Conservation (phyloP, 2,888 invertebrate genomes). For the Romanomermis culicivorax region DNA sequence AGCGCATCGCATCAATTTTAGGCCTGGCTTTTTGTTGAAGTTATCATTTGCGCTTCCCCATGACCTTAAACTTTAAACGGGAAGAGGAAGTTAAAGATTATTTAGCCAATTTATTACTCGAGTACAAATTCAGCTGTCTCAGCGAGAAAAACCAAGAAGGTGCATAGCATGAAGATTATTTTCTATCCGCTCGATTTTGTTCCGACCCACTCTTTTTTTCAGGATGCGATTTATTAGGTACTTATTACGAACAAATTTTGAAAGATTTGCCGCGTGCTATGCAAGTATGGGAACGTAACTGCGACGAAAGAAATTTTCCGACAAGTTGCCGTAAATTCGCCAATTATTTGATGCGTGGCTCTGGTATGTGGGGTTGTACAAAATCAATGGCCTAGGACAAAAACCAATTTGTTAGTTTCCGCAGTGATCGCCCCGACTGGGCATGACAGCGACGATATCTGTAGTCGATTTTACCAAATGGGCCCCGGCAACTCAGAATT, state of each 20-base stretch:
- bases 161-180: neutral
- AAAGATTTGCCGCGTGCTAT: neutral
- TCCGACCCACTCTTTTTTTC: neutral
- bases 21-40: too few relatives aligned
- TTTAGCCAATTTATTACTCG: neutral
- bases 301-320: neutral
- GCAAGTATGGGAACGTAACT: neutral
- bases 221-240: neutral
- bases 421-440: too few relatives aligned
- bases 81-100: neutral
- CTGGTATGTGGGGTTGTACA: too few relatives aligned
- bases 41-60: too few relatives aligned
- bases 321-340: neutral
- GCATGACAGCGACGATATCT: too few relatives aligned
- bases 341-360: neutral
- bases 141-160: neutral
- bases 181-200: neutral
- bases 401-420: too few relatives aligned
- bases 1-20: too few relatives aligned
- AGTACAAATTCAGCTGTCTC: neutral
- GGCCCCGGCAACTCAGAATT: too few relatives aligned
- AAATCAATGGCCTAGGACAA: too few relatives aligned
- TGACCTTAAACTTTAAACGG: neutral
- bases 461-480: too few relatives aligned
- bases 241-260: neutral